A percentile compares a stretch with the other conserved stretches of the same genome.
These are phyloP conservation scores for Heterotis niloticus DNA, from an alignment of 2,113 vertebrate genomes.

Conservation along the genomic window DNA sequence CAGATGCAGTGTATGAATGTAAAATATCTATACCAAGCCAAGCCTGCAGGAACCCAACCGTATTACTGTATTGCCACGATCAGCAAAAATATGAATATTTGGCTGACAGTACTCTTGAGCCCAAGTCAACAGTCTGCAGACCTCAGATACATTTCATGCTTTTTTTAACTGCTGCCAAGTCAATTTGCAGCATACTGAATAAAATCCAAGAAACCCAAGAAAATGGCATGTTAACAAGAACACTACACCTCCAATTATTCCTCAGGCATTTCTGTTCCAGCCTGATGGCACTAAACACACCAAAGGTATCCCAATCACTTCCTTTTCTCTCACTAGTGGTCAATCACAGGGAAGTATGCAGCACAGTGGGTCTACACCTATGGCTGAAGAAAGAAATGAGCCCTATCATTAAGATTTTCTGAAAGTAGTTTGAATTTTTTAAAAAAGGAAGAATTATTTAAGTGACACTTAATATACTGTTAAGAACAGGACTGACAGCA, in stretches of 20 bases:
- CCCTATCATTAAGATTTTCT: not conserved
- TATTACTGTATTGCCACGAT: too few relatives aligned
- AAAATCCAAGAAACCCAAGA: constrained; percentile 11
- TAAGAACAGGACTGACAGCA: too few relatives aligned
- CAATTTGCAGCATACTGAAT: constrained; percentile 17
- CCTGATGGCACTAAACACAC: not conserved
- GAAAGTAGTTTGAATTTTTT: not conserved
- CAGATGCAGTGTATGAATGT: too few relatives aligned
- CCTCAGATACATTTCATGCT: constrained; percentile 31
- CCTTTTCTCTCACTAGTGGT: too few relatives aligned
- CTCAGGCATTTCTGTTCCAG: not conserved
- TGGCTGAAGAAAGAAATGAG: not conserved
- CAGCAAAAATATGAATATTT: too few relatives aligned
- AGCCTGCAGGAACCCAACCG: too few relatives aligned
- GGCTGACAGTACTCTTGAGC: not conserved
- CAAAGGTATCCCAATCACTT: too few relatives aligned
- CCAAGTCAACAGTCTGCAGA: constrained; percentile 5
- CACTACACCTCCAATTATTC: not conserved
- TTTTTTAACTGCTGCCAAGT: constrained; percentile 15
- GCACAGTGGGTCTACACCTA: not conserved
- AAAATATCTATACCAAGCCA: too few relatives aligned
- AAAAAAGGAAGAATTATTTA: too few relatives aligned
- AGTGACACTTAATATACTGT: too few relatives aligned
- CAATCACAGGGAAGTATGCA: not conserved
- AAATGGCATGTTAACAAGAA: constrained; percentile 9